phyloP scores from a whole-genome alignment of 2,113 vertebrate genomes.

The Vulpes lagopus region DNA sequence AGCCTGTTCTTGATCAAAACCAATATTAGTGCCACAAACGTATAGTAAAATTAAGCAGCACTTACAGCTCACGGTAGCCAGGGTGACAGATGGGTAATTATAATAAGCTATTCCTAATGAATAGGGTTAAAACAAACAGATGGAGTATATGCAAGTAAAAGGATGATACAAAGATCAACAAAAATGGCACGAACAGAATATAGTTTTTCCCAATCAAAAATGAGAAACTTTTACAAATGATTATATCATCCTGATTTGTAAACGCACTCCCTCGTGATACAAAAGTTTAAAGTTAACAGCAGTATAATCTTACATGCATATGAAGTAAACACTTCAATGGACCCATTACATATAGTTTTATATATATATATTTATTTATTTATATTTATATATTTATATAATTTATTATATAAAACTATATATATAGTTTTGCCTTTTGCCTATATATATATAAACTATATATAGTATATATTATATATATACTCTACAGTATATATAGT shows the following conservation, averaged over 20 bases:
- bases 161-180: slow-evolving; percentile 46
- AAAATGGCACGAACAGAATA: slow-evolving; percentile 21
- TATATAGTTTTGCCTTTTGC: neutral
- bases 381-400: neutral
- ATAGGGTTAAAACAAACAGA: slow-evolving; percentile 65
- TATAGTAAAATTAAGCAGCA: slow-evolving; percentile 32
- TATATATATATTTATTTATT: neutral
- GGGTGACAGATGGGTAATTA: slow-evolving; percentile 53
- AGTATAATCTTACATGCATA: neutral
- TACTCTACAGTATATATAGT: neutral
- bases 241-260: neutral
- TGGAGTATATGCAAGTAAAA: slow-evolving; percentile 51
- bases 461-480: neutral
- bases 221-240: slow-evolving; percentile 32
- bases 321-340: neutral
- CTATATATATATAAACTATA: neutral
- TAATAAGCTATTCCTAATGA: slow-evolving; percentile 42
- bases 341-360: neutral
- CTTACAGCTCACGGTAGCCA: neutral
- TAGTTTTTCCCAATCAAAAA: slow-evolving; percentile 55
- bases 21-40: slow-evolving; percentile 21
- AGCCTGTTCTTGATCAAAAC: slow-evolving; percentile 54
- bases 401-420: neutral
- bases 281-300: slow-evolving; percentile 9
- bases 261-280: neutral